These are phyloP conservation scores for Akabosia matsudoensis DNA, from an alignment of 1,140 invertebrate genomes.

Conservation along the genomic window DNA sequence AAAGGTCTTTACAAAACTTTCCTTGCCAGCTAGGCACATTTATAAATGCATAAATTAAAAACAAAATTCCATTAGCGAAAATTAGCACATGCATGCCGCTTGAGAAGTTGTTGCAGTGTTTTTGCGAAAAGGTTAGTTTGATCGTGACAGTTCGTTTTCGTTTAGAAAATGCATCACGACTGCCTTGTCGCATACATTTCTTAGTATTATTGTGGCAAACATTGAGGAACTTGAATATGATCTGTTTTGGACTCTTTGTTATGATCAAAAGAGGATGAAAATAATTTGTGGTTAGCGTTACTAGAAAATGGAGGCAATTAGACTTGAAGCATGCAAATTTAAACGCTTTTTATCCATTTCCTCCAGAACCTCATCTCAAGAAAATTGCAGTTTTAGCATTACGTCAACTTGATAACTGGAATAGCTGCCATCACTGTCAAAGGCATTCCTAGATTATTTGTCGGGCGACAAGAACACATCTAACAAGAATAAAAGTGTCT, in stretches of 20 bases:
- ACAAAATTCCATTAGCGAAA: no score
- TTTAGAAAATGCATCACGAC: neutral
- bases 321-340: no score
- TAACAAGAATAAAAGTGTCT: neutral
- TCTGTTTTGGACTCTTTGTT: neutral
- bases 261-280: no score
- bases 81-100: no score
- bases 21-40: no score
- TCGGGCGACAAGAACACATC: neutral
- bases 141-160: neutral
- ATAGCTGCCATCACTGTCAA: neutral
- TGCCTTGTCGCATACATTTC: neutral
- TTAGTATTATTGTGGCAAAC: neutral
- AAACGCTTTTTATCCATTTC: no score
- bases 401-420: neutral
- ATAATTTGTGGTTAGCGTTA: no score
- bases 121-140: neutral
- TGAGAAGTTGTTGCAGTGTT: neutral
- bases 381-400: no score
- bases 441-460: neutral
- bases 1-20: neutral
- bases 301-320: no score
- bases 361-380: no score
- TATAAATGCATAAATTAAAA: no score
- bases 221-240: neutral